These are phyloP conservation scores for Labroides dimidiatus DNA, from an alignment of 2,797 vertebrate species.

Conservation along the genomic window DNA sequence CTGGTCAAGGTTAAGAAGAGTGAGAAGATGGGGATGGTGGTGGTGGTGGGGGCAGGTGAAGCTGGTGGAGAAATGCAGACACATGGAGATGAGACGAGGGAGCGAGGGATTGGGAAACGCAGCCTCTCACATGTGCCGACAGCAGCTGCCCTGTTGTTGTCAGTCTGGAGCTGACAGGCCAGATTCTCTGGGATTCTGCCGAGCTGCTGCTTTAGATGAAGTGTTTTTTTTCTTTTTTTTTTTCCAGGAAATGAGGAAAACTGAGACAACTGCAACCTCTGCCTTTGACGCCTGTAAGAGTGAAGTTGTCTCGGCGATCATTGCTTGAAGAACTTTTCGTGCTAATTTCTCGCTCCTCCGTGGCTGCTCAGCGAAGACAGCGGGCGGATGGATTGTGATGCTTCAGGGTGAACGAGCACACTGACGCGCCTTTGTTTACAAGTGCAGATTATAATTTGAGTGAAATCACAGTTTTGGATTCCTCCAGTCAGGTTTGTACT, in stretches of 20 bases:
- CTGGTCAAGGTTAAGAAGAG: slow-evolving; percentile 71
- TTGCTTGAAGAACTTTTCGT: slow-evolving; percentile 12
- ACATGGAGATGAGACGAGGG: slow-evolving; percentile 72
- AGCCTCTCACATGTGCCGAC: slow-evolving; percentile 47
- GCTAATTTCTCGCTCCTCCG: slow-evolving; percentile 27
- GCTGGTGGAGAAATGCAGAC: slow-evolving; percentile 52
- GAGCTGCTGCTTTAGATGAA: slow-evolving; percentile 61
- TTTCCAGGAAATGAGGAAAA: no score
- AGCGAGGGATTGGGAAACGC: slow-evolving; percentile 41
- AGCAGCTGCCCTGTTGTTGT: slow-evolving; percentile 67
- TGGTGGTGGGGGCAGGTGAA: slow-evolving; percentile 26
- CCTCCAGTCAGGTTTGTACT: slow-evolving; percentile 25
- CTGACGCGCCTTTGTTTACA: slow-evolving; percentile 34
- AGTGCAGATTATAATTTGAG: slow-evolving; percentile 48
- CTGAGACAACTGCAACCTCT: no score
- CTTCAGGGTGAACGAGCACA: slow-evolving; percentile 32
- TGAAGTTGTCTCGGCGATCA: slow-evolving; percentile 35
- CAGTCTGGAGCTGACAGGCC: slow-evolving; percentile 63
- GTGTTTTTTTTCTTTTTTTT: no score
- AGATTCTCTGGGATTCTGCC: slow-evolving; percentile 55
- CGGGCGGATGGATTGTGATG: slow-evolving; percentile 2
- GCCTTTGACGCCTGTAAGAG: slow-evolving; percentile 37
- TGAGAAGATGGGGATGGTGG: not conserved
- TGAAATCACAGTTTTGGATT: slow-evolving; percentile 61
- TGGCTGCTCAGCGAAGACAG: slow-evolving; percentile 5